Evolutionary conservation across 2,888 invertebrate genomes (phyloP).

Genomic region (Polyommatus icarus): DNA sequence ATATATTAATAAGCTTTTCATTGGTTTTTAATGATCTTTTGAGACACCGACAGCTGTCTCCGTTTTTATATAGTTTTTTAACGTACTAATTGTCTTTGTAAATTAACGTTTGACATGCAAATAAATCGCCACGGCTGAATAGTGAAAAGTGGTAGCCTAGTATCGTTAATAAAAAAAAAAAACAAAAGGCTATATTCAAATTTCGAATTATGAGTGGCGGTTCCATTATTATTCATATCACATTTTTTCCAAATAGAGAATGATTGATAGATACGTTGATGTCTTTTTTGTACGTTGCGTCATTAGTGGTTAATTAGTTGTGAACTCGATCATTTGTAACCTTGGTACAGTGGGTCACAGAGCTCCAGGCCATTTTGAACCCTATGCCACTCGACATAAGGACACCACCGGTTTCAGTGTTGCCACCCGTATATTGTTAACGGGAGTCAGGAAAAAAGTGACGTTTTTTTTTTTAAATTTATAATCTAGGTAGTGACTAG

Average conservation of each 20-base stretch:
- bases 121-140: slow-evolving; percentile 3
- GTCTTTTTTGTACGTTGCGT: slow-evolving; percentile 43
- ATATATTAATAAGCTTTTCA: slow-evolving; percentile 14
- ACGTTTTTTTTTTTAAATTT: slow-evolving; percentile 14
- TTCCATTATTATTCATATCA: slow-evolving; percentile 42
- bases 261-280: slow-evolving; percentile 44
- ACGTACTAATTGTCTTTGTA: slow-evolving; percentile 10
- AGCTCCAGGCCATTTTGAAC: not conserved
- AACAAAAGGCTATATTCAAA: slow-evolving; percentile 60
- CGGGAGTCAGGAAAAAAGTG: slow-evolving; percentile 32
- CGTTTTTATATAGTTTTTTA: slow-evolving; percentile 6
- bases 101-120: slow-evolving; percentile 15
- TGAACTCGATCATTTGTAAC: slow-evolving; percentile 72
- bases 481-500: slow-evolving; percentile 13
- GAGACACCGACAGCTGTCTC: slow-evolving; percentile 21
- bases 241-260: slow-evolving; percentile 42
- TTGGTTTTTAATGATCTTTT: slow-evolving; percentile 13
- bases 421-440: slow-evolving; percentile 32
- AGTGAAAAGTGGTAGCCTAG: slow-evolving; percentile 14
- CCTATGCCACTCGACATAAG: not conserved
- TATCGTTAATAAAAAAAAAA: slow-evolving; percentile 22
- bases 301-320: slow-evolving; percentile 52
- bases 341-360: slow-evolving; percentile 43
- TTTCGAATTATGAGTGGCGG: slow-evolving; percentile 67
- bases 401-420: slow-evolving; percentile 13